Base-by-base conservation (phyloP, 2,113 vertebrate genomes). In the Capra hircus region DNA sequence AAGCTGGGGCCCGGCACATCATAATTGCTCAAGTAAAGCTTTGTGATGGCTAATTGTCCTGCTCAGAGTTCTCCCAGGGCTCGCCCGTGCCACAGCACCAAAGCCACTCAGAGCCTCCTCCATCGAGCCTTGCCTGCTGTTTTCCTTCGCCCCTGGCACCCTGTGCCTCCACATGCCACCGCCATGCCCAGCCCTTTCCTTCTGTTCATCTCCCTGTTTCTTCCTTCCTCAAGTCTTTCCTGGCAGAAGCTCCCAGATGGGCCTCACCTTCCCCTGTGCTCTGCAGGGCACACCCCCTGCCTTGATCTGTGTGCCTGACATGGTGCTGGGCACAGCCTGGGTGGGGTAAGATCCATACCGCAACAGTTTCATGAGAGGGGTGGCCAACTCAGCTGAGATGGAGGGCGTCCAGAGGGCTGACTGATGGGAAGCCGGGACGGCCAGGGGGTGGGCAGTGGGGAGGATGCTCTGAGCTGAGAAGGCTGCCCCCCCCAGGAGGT, bases 391-490 rank as follows among this genome's bases (percentile, higher is more conserved):
- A 59, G 52, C 74, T 60, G 59, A 36, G 88, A 45, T 7, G 6
- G 78, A 64, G 55, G 55, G 48, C 5, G 2, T 16, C 14, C 7
- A 16, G 43, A 36, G 27, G 23, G 17, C 52, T 27, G 6, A 45
- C 13, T 33, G 67, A 71, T 2, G n/a, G 78, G n/a, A 43, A 40
- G 27, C 19, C 55, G 57, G 11, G 33, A 7, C 21, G 6, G 3
- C 19, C 50, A 8, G 17, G 16, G 3, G 16, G 0, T 7, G 25
- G 11, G n/a, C 71, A 23, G 2, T 33, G 14, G 16, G 30, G 33
- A 53, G 45, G 36, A 17, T 27, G 8, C 60, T 82, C 64, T 27
- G 14, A 67, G 15, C 40, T 27, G 48, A 17, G 62, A 3, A n/a
- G 16, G 9, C 45, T 25, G 19, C 3, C 71, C 11, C 16, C 17